A percentile compares a stretch with the other conserved stretches of the same genome.
These are phyloP conservation scores for Phyto melanocephala DNA, from an alignment of 2,888 invertebrate genomes.

Conservation along the genomic window DNA sequence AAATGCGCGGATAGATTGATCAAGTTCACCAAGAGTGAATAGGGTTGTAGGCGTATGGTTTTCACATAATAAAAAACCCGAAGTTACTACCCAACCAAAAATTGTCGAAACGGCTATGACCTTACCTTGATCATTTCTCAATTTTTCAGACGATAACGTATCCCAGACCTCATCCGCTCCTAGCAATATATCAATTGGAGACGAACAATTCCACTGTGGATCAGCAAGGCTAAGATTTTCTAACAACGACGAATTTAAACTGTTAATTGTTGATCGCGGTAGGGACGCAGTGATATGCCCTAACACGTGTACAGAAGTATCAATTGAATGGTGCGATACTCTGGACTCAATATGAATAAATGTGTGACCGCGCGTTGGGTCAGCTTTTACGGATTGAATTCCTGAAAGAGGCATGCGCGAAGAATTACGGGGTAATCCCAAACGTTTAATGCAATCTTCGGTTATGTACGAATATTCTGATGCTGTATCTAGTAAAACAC, in stretches of 20 bases:
- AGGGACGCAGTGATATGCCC: neutral
- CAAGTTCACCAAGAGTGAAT: neutral
- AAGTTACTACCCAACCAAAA: conserved; percentile 35
- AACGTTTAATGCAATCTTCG: neutral
- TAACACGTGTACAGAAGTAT: neutral
- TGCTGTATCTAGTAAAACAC: neutral
- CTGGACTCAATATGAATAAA: neutral
- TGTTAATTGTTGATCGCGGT: neutral
- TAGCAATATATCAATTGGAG: conserved; percentile 5
- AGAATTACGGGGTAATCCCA: neutral
- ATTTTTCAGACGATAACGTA: neutral
- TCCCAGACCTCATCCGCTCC: neutral
- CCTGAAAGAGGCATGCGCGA: neutral
- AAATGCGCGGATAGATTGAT: conserved; percentile 13
- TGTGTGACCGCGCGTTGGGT: neutral
- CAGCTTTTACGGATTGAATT: neutral
- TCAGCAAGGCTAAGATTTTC: neutral
- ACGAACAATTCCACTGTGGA: neutral
- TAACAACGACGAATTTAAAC: neutral
- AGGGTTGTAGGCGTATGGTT: neutral
- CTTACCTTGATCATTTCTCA: neutral
- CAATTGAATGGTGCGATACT: neutral
- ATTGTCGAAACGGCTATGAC: neutral
- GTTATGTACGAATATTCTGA: conserved; percentile 7
- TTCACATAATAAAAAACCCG: neutral